Conservation (phyloP, 1,140 invertebrate genomes). For the Trichomalopsis sarcophagae region DNA sequence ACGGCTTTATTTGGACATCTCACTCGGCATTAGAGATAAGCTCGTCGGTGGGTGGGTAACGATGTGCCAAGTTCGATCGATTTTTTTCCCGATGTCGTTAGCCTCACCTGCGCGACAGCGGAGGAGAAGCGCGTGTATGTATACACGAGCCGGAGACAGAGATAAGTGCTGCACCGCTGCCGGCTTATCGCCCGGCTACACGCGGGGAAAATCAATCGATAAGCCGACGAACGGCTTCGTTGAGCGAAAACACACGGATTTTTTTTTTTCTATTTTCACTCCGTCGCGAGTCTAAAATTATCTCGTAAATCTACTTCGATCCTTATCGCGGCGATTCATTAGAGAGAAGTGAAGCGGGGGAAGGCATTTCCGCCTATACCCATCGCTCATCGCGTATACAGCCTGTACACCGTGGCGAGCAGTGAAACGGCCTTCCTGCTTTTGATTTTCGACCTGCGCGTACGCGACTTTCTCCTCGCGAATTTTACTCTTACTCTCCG, state of each 20-base stretch:
- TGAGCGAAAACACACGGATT: neutral
- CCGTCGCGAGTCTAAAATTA: neutral
- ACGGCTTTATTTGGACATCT: neutral
- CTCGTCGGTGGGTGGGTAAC: neutral
- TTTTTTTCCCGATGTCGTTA: neutral
- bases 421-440: neutral
- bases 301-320: too few relatives aligned
- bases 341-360: neutral
- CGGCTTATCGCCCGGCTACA: neutral
- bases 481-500: constrained; percentile 40
- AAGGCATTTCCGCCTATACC: neutral
- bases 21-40: neutral
- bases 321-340: neutral
- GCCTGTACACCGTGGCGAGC: neutral
- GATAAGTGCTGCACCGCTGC: neutral
- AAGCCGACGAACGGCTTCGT: neutral
- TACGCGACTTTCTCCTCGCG: neutral
- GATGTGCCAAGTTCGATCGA: neutral
- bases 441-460: neutral
- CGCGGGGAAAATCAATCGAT: neutral
- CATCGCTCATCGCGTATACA: neutral
- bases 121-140: neutral
- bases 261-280: neutral
- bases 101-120: neutral
- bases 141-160: neutral